Evolutionary conservation across 53 echinoderm and acorn worm genomes (phyloP), one percentile per base, ranked within the genome.

Genomic region (Temnopleurus reevesii): DNA sequence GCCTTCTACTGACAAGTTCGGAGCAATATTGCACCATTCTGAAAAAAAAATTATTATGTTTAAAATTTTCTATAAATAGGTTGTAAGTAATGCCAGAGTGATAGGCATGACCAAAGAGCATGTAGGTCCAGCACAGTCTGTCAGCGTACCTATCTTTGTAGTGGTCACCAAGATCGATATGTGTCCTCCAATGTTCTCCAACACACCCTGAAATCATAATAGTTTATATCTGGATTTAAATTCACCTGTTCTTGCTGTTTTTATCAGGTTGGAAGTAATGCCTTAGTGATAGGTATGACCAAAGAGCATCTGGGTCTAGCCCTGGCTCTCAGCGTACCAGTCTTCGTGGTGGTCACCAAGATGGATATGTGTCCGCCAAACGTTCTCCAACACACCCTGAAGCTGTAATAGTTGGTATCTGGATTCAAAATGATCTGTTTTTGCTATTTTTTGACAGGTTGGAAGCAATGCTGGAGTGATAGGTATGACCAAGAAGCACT

Each of bases 401-500:
- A n/a, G n/a, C n/a, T n/a, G n/a, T n/a, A n/a, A n/a, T n/a, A n/a
- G n/a, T n/a, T n/a, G n/a, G n/a, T n/a, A n/a, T n/a, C n/a, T n/a
- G n/a, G n/a, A n/a, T n/a, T n/a, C n/a, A n/a, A n/a, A n/a, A n/a
- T n/a, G n/a, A n/a, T n/a, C n/a, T n/a, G n/a, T n/a, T n/a, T n/a
- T n/a, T n/a, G n/a, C n/a, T n/a, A n/a, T n/a, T n/a, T n/a, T n/a
- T 56, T n/a, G 18, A 41, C 89, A 99, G 99, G 91, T 99, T 59
- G 99, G 99, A 21, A 94, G 94, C 81, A 99, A 99, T 89, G 99
- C 99, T 43, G 99, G 99, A 36, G 94, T 99, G 31, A 94, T 99
- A 12, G 96, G 99, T 53, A 99, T 99, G 99, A 99, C 99, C 76
- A 99, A 99, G 79, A 96, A 99, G 81, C 99, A 99, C 92, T 99